A percentile compares a stretch with the other conserved stretches of the same genome.
These are phyloP conservation scores for Papilio glaucus DNA, from an alignment of 1,140 invertebrate species.

Conservation along the genomic window DNA sequence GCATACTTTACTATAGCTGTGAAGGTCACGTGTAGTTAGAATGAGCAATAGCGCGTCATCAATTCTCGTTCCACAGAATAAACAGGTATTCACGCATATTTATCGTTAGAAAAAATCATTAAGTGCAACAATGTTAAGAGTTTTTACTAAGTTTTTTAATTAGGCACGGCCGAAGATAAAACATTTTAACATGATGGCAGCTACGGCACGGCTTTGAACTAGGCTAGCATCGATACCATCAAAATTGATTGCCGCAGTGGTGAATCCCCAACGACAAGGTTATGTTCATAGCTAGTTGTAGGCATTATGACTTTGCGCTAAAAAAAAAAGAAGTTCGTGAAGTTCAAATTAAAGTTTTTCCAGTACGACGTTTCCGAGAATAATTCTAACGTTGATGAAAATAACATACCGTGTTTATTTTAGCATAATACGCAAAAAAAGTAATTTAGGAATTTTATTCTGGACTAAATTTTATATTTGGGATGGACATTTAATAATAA, in stretches of 20 bases:
- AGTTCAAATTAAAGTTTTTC: slow-evolving; percentile 20
- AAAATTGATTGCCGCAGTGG: slow-evolving; percentile 12
- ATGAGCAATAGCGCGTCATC: slow-evolving; percentile 27
- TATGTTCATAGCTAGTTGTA: slow-evolving; percentile 11
- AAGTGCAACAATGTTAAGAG: slow-evolving; percentile 2
- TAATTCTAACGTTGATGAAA: slow-evolving; percentile 2
- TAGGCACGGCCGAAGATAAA: slow-evolving; percentile 25
- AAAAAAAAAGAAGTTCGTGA: neutral
- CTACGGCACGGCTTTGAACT: neutral
- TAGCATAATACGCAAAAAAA: slow-evolving; percentile 24
- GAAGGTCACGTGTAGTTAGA: slow-evolving; percentile 36
- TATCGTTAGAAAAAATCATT: slow-evolving; percentile 17
- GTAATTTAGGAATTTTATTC: neutral
- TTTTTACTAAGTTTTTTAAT: slow-evolving; percentile 16
- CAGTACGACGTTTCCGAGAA: slow-evolving; percentile 1
- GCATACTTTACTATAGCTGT: slow-evolving; percentile 28
- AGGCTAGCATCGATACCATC: slow-evolving; percentile 20
- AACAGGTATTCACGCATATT: slow-evolving; percentile 17
- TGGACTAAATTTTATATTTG: neutral
- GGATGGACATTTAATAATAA: neutral
- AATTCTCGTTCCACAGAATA: slow-evolving; percentile 17
- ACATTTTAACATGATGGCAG: slow-evolving; percentile 10
- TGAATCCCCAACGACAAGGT: slow-evolving; percentile 32
- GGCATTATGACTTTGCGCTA: slow-evolving; percentile 2
- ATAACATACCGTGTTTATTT: slow-evolving; percentile 24